These are phyloP conservation scores for Mesochorus sp. DNA, from an alignment of 2,888 invertebrate genomes.

Conservation along the genomic window DNA sequence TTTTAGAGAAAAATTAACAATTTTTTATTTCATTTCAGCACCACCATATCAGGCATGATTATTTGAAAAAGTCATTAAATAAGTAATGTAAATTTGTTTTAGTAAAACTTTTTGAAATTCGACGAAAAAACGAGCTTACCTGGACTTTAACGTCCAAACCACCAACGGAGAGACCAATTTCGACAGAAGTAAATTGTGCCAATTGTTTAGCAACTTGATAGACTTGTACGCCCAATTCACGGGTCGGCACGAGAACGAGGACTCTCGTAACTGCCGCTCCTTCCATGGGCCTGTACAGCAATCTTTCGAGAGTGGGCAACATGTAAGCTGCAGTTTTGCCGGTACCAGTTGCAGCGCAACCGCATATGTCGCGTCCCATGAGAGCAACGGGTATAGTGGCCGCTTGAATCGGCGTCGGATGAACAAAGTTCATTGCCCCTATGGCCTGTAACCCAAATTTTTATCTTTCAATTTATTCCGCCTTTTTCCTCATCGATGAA, in stretches of 20 bases:
- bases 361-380: slow-evolving; percentile 96
- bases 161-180: slow-evolving; percentile 93
- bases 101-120: slow-evolving; percentile 40
- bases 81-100: no score
- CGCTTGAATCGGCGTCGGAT: slow-evolving; percentile 98
- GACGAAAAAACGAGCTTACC: slow-evolving; percentile 78
- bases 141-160: slow-evolving; percentile 92
- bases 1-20: no score
- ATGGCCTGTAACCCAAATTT: slow-evolving; percentile 87
- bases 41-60: no score
- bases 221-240: slow-evolving; percentile 99
- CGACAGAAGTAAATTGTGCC: slow-evolving; percentile 92
- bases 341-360: slow-evolving; percentile 98
- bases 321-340: slow-evolving; percentile 99
- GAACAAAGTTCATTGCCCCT: slow-evolving; percentile 92
- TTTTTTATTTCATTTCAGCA: no score
- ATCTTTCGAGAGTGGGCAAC: slow-evolving; percentile 96
- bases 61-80: background rate
- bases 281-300: slow-evolving; percentile 92
- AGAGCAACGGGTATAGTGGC: slow-evolving; percentile 97
- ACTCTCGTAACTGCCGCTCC: slow-evolving; percentile 90
- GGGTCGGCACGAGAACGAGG: slow-evolving; percentile 96
- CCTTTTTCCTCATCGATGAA: background rate
- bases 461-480: background rate
- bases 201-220: slow-evolving; percentile 96